Percentiles rank a stretch among this genome's conserved stretches.
These are phyloP conservation scores for Thyatira batis DNA, from an alignment of 2,888 invertebrate genomes.

Conservation along the genomic window DNA sequence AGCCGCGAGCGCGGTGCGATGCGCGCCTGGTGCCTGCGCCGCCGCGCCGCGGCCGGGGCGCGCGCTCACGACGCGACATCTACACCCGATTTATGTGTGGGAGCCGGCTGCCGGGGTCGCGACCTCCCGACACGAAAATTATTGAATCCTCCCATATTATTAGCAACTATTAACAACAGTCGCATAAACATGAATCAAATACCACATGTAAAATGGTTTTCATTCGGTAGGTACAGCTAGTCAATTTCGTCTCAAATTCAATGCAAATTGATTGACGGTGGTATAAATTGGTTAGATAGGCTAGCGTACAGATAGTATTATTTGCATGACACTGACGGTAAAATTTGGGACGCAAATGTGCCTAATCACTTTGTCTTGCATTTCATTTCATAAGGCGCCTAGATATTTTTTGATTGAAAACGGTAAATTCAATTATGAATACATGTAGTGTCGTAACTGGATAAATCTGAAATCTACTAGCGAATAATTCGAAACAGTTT, in stretches of 20 bases:
- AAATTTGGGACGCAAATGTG: conserved; percentile 39
- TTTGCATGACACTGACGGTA: conserved; percentile 38
- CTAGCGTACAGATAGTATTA: conserved; percentile 18
- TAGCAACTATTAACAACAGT: conserved; percentile 13
- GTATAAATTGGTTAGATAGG: conserved; percentile 4
- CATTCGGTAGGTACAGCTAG: conserved; percentile 3
- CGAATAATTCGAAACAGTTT: conserved; percentile 51
- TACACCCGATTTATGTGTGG: conserved; percentile 69
- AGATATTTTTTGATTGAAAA: conserved; percentile 50
- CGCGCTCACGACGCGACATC: conserved; percentile 65
- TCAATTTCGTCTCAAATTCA: background rate
- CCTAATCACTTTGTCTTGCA: conserved; percentile 41
- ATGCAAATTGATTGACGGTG: conserved; percentile 4
- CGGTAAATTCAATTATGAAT: conserved; percentile 56
- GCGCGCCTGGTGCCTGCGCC: conserved; percentile 34
- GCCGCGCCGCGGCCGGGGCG: conserved; percentile 32
- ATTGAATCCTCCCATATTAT: conserved; percentile 56
- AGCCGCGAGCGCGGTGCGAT: conserved; percentile 26
- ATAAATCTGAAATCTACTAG: conserved; percentile 46
- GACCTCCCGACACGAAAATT: conserved; percentile 63
- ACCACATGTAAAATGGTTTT: background rate
- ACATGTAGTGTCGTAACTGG: conserved; percentile 41
- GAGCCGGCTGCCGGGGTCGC: conserved; percentile 59
- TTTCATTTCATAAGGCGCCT: conserved; percentile 36
- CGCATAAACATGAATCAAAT: background rate